Base-by-base conservation (phyloP, 2,797 vertebrate genomes). In the Momotus momota region DNA sequence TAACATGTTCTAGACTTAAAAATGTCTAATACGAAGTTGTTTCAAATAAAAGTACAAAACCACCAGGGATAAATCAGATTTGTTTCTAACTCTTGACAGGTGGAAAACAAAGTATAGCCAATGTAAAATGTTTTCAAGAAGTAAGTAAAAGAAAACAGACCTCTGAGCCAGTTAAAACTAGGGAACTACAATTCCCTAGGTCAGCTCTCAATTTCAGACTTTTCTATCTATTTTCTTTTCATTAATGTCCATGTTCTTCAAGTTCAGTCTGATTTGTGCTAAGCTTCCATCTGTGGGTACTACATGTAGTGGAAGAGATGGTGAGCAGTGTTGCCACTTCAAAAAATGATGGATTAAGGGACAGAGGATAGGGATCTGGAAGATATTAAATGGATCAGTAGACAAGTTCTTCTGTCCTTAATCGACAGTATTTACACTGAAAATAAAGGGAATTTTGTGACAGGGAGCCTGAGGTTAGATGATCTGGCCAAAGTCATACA, bases 11-110 rank as follows among this genome's bases (percentile, higher is more conserved):
- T 80, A 95, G 86, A 96, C 92, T 97, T 94, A 19, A 72, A 96
- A 95, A 95, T 96, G 46, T 95, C 88, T 96, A 83, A 95, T 92
- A 95, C 75, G 83, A 95, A 97, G 74, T 82, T 94, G 81, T 96
- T 97, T 97, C 72, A 96, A 94, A 93, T 93, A 89, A 87, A 97
- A 95, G 48, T 83, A 92, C 41, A 29, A 51, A 97, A 21, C 14
- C 64, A 85, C 83, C 78, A 85, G 71, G 79, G 65, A 64, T 95
- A 80, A 94, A 88, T 51, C 92, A 86, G 67, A 88, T 96, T 95
- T 95, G 21, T 90, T 83, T 97, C 78, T 96, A 55, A 92, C 46
- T 96, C 74, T 35, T 97, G 97, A 96, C 91, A 97, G 87, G 69
- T 90, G 66, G 72, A 86, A 95, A 93, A 94, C 46, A 90, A 97